Percentiles rank a stretch among this genome's conserved stretches.
phyloP scores from a whole-genome alignment of 2,113 vertebrate species.

The Rhodinocichla rosea region DNA sequence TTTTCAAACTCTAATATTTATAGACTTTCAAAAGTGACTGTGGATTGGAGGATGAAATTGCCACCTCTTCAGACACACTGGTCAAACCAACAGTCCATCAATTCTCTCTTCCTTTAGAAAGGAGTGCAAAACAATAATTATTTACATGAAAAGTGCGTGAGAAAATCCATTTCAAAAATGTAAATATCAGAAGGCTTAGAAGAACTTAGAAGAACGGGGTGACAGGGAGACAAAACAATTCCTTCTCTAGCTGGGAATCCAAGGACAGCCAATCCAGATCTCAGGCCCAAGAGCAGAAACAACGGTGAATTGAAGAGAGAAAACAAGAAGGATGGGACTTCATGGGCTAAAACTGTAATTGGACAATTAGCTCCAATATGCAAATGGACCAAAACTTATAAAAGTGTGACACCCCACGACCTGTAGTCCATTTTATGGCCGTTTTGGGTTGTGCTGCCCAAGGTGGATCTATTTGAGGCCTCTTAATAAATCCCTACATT shows the following conservation, averaged over 20 bases:
- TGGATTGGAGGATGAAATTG: too few relatives aligned
- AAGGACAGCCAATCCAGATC: not conserved
- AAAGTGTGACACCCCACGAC: not conserved
- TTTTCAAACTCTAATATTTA: too few relatives aligned
- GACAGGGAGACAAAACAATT: not conserved
- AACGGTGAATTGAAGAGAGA: not conserved
- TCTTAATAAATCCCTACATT: not conserved
- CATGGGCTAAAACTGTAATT: not conserved
- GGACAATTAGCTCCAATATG: not conserved
- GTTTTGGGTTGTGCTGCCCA: not conserved
- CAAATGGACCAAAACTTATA: not conserved
- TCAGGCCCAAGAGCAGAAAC: not conserved
- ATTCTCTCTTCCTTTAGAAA: too few relatives aligned
- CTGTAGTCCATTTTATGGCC: not conserved
- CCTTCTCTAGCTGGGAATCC: not conserved
- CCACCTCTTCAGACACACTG: too few relatives aligned
- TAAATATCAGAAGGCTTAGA: too few relatives aligned
- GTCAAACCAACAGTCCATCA: too few relatives aligned
- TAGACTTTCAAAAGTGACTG: too few relatives aligned
- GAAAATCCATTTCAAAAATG: too few relatives aligned
- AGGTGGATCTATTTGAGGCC: not conserved
- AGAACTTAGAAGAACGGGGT: too few relatives aligned
- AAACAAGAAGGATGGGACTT: not conserved
- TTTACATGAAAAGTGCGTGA: too few relatives aligned
- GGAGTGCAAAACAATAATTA: too few relatives aligned